Conservation (phyloP, 2,888 invertebrate species). For the Hirtodrosophila trivittata region DNA sequence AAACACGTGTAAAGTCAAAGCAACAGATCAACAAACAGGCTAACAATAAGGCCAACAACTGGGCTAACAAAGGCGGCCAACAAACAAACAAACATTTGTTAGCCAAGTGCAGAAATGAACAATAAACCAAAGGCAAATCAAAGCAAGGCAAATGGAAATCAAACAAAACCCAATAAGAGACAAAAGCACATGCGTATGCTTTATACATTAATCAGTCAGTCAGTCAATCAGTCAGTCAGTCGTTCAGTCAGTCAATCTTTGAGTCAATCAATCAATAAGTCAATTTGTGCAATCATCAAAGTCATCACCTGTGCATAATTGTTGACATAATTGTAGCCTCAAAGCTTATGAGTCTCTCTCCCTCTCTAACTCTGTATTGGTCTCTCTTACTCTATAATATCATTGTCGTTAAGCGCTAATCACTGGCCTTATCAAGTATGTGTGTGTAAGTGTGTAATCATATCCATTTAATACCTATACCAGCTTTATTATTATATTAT, state of each 20-base stretch:
- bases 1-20: conserved; percentile 74
- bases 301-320: conserved; percentile 58
- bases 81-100: conserved; percentile 22
- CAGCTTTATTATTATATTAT: not conserved
- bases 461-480: too few relatives aligned
- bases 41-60: conserved; percentile 25
- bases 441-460: not conserved
- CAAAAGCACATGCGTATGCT: conserved; percentile 28
- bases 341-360: conserved; percentile 10
- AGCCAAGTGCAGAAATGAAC: conserved; percentile 25
- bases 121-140: conserved; percentile 33
- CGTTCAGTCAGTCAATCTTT: conserved; percentile 9
- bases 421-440: conserved; percentile 41
- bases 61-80: conserved; percentile 8
- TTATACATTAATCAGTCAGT: not conserved
- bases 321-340: conserved; percentile 44
- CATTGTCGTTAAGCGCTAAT: conserved; percentile 59
- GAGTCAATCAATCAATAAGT: conserved; percentile 13
- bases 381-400: conserved; percentile 34
- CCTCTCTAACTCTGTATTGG: too few relatives aligned
- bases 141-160: too few relatives aligned
- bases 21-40: conserved; percentile 49
- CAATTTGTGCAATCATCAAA: conserved; percentile 41
- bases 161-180: conserved; percentile 27
- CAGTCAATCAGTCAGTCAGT: conserved; percentile 4